Base-by-base conservation (phyloP, 2,888 invertebrate genomes). In the Leptopilina syphax region DNA sequence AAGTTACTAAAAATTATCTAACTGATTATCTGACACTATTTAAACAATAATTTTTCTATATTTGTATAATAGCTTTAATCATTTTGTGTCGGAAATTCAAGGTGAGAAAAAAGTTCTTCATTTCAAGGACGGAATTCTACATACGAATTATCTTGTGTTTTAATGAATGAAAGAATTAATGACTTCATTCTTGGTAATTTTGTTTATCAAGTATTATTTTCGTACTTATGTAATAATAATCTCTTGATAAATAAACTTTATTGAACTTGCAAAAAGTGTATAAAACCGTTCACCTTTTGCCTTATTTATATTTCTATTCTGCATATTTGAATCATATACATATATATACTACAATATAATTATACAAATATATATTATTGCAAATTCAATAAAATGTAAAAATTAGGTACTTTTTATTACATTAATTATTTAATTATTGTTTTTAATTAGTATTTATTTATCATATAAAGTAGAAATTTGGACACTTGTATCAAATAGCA, bases 111-210 rank as follows among this genome's bases (percentile, higher is more conserved):
- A 34, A 54, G 50, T 73, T 73, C 34, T 57, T 57, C 27, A 27
- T 73, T 73, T 50, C 24, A 54, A 70, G 70, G 70, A 13, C 24
- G 12, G 6, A 73, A 73, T 9, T 27, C 27, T 12, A 27, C 47
- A 68, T 68, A 27, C 24, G 54, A 70, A 54, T 70, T 70, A 70
- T 70, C 50, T 54, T 27, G 24, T 27, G 27, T 27, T 54, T 54
- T 27, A 70, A 70, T 70, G 27, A 68, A 68, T 68, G 68, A 68
- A 44, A 67, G 68, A 68, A 47, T 68, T 68, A 47, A 67, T 65
- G 34, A 65, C 27, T 65, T 13, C 9, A 18, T 65, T 12, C 65
- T 65, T 18, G 65, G 65, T 34, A 65, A 65, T 13, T 65, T 34
- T 12, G 10, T 34, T 12, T 65, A 27, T n/a, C 44, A 6, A 7